phyloP scores from a whole-genome alignment of 2,797 vertebrate genomes.

The Enteromius paludinosus region DNA sequence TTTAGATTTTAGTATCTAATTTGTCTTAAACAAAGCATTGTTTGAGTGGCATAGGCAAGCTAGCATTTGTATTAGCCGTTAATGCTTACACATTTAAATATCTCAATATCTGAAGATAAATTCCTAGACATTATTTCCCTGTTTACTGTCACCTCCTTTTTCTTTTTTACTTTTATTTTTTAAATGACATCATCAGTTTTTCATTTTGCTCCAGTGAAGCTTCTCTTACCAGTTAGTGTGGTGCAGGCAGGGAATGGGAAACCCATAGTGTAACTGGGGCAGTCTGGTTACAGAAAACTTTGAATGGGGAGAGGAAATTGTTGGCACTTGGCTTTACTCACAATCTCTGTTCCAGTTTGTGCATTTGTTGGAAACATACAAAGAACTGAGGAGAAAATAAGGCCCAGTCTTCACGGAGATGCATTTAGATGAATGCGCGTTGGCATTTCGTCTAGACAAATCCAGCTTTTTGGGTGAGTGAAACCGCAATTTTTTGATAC shows the following conservation, averaged over 20 bases:
- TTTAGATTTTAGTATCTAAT: background rate
- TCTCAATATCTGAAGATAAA: background rate
- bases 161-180: background rate
- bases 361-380: background rate
- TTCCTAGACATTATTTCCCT: background rate
- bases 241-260: background rate
- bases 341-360: background rate
- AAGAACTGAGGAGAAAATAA: background rate
- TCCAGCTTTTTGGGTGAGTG: too few relatives aligned
- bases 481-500: too few relatives aligned
- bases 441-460: too few relatives aligned
- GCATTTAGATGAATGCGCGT: too few relatives aligned
- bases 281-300: background rate
- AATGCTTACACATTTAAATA: background rate
- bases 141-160: background rate
- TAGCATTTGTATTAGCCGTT: background rate
- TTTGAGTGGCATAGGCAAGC: background rate
- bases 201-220: background rate
- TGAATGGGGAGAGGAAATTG: background rate
- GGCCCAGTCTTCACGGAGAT: too few relatives aligned
- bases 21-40: background rate
- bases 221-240: background rate
- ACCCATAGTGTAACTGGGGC: background rate
- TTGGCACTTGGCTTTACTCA: background rate
- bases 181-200: background rate